phyloP scores from a whole-genome alignment of 2,113 vertebrate species.

The human (Homo sapiens) region DNA sequence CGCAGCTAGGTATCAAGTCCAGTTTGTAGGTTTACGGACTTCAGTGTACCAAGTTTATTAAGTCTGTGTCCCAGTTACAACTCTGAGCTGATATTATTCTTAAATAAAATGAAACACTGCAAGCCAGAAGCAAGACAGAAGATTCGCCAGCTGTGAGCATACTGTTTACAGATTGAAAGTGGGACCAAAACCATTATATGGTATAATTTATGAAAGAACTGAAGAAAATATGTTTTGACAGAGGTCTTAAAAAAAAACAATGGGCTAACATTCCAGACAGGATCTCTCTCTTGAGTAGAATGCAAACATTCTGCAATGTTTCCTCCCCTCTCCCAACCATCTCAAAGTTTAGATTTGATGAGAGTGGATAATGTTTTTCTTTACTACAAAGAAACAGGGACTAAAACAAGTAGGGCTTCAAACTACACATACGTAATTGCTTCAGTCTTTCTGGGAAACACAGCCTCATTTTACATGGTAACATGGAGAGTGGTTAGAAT shows the following conservation, averaged over 20 bases:
- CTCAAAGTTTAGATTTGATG: not conserved
- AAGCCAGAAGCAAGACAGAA: conserved; percentile 48
- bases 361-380: not conserved
- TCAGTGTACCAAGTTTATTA: not conserved
- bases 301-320: not conserved
- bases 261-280: not conserved
- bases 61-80: not conserved
- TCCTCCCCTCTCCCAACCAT: not conserved
- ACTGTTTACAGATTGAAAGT: conserved; percentile 14
- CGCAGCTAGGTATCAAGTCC: not conserved
- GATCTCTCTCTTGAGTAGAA: not conserved
- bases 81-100: conserved; percentile 67
- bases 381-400: not conserved
- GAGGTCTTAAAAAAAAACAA: conserved; percentile 3
- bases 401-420: not conserved
- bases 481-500: not conserved
- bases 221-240: conserved; percentile 48
- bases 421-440: not conserved
- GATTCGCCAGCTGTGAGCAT: conserved; percentile 59
- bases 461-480: not conserved
- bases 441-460: not conserved
- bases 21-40: conserved; percentile 35
- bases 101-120: conserved; percentile 69
- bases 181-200: conserved; percentile 28
- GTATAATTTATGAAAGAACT: conserved; percentile 49